phyloP scores from a whole-genome alignment of 2,888 invertebrate species.

The Lycocerus yunnanus region DNA sequence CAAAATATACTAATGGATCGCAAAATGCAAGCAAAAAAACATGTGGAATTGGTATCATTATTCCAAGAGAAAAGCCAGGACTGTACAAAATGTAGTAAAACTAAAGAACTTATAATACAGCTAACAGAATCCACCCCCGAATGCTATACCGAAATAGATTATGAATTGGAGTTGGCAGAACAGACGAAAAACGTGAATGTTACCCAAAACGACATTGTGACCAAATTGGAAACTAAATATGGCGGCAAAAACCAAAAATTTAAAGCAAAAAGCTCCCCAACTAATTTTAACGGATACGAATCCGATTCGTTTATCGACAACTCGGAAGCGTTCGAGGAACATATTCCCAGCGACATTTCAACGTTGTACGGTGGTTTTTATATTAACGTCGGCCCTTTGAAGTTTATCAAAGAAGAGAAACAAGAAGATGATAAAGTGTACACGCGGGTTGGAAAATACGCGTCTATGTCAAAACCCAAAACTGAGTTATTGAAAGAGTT shows the following conservation, averaged over 20 bases:
- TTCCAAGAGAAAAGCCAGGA: neutral
- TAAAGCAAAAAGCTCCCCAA: fast-evolving
- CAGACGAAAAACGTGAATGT: neutral
- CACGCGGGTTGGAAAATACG: neutral
- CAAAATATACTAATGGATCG: too few species aligned
- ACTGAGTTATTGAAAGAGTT: neutral
- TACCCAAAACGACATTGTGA: too few species aligned
- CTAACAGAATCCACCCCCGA: neutral
- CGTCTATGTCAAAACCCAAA: neutral
- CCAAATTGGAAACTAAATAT: neutral
- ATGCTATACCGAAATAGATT: neutral
- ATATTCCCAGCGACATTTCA: neutral
- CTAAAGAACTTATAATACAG: neutral
- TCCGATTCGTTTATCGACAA: neutral
- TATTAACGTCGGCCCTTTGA: neutral
- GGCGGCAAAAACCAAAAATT: neutral
- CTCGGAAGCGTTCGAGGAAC: neutral
- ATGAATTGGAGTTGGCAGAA: neutral
- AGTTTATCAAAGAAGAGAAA: too few species aligned
- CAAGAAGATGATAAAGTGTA: neutral
- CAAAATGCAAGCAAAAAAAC: neutral
- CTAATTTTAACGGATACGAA: neutral
- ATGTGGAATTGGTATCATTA: neutral
- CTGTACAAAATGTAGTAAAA: neutral
- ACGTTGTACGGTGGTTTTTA: neutral